These are phyloP conservation scores for Heliornis fulica DNA, from an alignment of 2,113 vertebrate species.

Conservation along the genomic window DNA sequence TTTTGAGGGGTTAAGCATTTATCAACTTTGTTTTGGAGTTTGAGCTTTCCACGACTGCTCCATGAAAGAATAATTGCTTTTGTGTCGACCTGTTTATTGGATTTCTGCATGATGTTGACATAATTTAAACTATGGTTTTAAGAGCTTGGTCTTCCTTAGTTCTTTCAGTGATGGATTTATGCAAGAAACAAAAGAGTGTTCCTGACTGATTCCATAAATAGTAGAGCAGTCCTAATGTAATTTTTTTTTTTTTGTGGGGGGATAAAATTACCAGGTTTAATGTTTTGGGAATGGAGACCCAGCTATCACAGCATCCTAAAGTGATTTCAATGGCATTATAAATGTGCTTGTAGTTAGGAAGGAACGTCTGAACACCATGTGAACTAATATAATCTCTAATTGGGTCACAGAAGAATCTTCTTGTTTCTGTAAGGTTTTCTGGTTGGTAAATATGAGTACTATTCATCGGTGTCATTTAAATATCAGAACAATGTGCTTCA, in stretches of 20 bases:
- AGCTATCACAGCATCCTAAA: background rate
- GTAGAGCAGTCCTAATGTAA: background rate
- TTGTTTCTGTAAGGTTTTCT: background rate
- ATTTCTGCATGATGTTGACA: background rate
- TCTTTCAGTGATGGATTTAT: background rate
- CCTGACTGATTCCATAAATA: background rate
- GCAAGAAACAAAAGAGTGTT: background rate
- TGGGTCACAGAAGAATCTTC: background rate
- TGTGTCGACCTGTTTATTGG: background rate
- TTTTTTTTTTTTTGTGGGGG: too few relatives aligned
- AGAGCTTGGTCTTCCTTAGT: background rate
- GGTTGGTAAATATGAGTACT: background rate
- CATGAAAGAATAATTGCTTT: background rate
- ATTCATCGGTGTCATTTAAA: background rate
- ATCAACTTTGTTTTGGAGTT: background rate
- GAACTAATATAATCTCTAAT: background rate
- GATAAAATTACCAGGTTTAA: background rate
- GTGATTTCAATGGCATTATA: background rate
- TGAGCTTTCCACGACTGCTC: background rate
- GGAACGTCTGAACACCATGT: background rate
- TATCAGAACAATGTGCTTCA: background rate
- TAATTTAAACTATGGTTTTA: background rate
- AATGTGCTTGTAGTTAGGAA: background rate
- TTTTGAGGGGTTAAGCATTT: background rate
- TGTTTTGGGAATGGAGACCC: background rate